Evolutionary conservation across 2,113 vertebrate genomes (phyloP).

Genomic region (Neolamprologus caudopunctatus): DNA sequence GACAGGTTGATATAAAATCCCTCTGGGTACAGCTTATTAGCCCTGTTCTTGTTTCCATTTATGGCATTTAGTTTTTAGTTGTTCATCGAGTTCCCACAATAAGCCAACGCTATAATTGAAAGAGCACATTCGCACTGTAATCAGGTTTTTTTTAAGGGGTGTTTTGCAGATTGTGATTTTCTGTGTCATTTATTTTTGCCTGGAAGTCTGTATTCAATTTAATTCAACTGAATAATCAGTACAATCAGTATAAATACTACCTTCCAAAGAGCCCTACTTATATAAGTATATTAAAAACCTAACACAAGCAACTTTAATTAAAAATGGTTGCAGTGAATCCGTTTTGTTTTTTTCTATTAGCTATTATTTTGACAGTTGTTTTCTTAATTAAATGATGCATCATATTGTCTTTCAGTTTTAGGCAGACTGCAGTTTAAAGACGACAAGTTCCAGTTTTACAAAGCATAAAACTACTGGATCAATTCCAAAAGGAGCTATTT

Average conservation of each 20-base stretch:
- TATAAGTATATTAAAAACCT: not conserved
- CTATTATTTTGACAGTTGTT: not conserved
- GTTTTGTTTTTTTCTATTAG: not conserved
- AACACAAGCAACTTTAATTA: not conserved
- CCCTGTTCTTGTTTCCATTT: not conserved
- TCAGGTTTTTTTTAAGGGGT: not conserved
- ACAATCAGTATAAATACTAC: not conserved
- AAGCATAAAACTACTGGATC: not conserved
- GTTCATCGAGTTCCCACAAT: not conserved
- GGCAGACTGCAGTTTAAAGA: not conserved
- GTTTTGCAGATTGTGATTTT: not conserved
- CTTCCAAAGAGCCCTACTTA: not conserved
- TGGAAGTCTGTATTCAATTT: not conserved
- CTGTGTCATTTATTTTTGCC: not conserved
- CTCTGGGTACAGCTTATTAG: slow-evolving; percentile 2
- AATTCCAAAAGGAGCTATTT: not conserved
- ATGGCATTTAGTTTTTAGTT: not conserved
- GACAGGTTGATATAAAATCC: slow-evolving; percentile 18
- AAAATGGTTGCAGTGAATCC: not conserved
- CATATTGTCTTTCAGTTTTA: not conserved
- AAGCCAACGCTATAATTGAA: not conserved
- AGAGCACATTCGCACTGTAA: not conserved
- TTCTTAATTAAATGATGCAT: not conserved
- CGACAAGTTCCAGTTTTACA: not conserved
- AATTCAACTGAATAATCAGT: not conserved